Conservation (phyloP, 2,113 vertebrate genomes). For the Proteles cristata region DNA sequence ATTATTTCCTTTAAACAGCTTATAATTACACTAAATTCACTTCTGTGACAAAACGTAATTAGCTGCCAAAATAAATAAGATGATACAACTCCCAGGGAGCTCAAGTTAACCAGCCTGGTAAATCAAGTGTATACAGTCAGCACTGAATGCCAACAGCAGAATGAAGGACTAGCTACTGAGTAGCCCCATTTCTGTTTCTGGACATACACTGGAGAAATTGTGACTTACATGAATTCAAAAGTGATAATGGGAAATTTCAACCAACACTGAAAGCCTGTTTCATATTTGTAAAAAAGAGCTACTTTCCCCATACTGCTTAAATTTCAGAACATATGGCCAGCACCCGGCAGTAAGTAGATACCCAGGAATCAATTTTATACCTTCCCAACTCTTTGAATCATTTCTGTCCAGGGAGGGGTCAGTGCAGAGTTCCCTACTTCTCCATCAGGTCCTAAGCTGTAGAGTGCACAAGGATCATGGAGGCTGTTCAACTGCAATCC, state of each 20-base stretch:
- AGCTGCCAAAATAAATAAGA: neutral
- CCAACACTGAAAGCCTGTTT: neutral
- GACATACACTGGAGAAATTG: neutral
- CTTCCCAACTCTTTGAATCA: neutral
- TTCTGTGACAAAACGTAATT: constrained; percentile 18
- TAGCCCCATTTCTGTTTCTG: neutral
- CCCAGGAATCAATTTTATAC: neutral
- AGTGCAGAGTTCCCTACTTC: neutral
- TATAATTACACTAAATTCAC: neutral
- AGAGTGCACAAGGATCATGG: neutral
- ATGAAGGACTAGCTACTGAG: neutral
- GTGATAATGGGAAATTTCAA: neutral
- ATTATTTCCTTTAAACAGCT: neutral
- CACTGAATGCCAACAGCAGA: neutral
- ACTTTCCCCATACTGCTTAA: neutral
- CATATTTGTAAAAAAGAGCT: neutral
- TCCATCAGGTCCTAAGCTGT: neutral
- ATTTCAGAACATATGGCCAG: neutral
- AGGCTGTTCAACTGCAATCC: neutral
- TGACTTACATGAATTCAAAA: neutral
- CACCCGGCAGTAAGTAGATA: neutral
- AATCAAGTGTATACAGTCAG: neutral
- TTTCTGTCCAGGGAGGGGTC: neutral
- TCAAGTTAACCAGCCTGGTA: neutral
- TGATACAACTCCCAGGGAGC: neutral